Conservation (phyloP, 2,888 invertebrate species). For the Drosophila seclusa region DNA sequence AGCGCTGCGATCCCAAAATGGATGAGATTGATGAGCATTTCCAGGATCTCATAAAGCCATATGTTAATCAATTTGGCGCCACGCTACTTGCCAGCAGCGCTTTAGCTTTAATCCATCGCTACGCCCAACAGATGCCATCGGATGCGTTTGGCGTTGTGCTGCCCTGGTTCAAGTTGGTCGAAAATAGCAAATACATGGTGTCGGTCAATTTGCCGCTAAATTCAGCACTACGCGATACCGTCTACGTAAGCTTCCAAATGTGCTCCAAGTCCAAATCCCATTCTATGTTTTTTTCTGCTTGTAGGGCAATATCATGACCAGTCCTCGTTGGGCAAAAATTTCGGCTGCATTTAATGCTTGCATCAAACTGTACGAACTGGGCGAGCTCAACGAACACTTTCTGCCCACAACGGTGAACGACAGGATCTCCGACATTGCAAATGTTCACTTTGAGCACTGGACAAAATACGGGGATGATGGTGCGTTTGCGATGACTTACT, state of each 20-base stretch:
- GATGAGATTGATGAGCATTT: constrained; percentile 87
- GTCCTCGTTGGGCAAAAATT: constrained; percentile 89
- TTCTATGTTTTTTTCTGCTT: constrained; percentile 21
- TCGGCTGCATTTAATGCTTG: constrained; percentile 93
- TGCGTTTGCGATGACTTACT: constrained; percentile 34
- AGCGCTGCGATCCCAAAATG: constrained; percentile 86
- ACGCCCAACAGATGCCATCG: constrained; percentile 91
- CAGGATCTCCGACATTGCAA: constrained; percentile 74
- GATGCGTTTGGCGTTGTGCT: constrained; percentile 90
- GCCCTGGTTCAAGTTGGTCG: constrained; percentile 85
- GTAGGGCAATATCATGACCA: constrained; percentile 87
- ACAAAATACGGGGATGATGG: constrained; percentile 76
- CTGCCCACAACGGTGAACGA: constrained; percentile 86
- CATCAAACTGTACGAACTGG: constrained; percentile 88
- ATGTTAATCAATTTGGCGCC: constrained; percentile 69
- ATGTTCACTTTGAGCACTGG: constrained; percentile 89
- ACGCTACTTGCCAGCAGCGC: constrained; percentile 68
- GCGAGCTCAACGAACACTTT: constrained; percentile 90
- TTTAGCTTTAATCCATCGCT: constrained; percentile 88
- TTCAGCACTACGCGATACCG: constrained; percentile 89
- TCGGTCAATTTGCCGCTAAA: constrained; percentile 91
- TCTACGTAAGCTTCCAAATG: constrained; percentile 87
- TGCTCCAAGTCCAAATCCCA: background rate
- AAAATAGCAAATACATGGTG: constrained; percentile 41
- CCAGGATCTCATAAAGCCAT: constrained; percentile 82